phyloP scores from a whole-genome alignment of 2,113 vertebrate genomes.

The Ctenodactylus gundi region DNA sequence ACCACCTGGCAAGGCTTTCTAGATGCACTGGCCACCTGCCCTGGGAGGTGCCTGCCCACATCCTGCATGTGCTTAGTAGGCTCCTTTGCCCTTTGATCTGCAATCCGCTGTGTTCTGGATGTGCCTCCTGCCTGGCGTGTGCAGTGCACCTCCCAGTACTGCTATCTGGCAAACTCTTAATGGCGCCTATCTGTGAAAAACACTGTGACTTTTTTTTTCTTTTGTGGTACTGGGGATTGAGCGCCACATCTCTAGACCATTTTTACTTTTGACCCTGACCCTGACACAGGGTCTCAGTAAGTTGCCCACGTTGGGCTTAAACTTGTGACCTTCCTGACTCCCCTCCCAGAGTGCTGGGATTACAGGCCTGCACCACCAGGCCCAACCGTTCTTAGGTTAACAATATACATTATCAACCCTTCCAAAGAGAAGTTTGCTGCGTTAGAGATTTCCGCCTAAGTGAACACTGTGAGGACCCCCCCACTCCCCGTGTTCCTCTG shows the following conservation, averaged over 20 bases:
- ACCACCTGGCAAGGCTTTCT: background rate
- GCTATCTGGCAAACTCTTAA: background rate
- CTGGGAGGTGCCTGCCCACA: background rate
- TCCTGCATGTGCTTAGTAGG: background rate
- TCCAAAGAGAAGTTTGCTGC: background rate
- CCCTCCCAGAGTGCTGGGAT: too few relatives aligned
- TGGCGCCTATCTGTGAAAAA: background rate
- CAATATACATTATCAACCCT: background rate
- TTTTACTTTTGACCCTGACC: too few relatives aligned
- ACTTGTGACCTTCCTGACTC: too few relatives aligned
- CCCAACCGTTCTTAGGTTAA: too few relatives aligned
- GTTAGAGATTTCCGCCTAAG: background rate
- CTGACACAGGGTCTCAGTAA: too few relatives aligned
- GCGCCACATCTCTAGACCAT: too few relatives aligned
- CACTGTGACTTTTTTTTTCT: too few relatives aligned
- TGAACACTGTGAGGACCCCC: background rate
- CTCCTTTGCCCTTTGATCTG: background rate
- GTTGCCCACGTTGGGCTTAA: too few relatives aligned
- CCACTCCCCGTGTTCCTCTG: background rate
- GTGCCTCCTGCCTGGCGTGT: background rate
- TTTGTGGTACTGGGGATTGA: too few relatives aligned
- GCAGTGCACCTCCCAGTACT: too few relatives aligned
- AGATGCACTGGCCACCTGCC: background rate
- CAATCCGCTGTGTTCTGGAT: background rate
- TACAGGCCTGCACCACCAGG: too few relatives aligned